A percentile compares a stretch with the other conserved stretches of the same genome.
phyloP scores from a whole-genome alignment of 2,113 vertebrate genomes.

The Callipepla squamata region DNA sequence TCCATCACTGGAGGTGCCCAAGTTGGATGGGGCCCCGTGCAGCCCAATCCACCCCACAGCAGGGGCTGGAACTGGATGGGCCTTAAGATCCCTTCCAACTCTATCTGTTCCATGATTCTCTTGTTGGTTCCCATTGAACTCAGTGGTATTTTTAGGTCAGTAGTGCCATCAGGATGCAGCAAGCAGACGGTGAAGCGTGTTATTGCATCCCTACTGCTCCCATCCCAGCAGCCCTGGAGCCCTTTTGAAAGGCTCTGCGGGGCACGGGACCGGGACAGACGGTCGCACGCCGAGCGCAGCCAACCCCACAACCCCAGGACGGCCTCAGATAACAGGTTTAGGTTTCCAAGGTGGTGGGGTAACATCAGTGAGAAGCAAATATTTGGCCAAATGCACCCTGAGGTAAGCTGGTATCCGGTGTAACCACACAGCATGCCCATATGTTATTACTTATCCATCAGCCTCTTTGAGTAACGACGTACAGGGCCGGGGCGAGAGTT shows the following conservation, averaged over 20 bases:
- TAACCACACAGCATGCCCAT: constrained; percentile 28
- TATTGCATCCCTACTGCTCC: neutral
- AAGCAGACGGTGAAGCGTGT: neutral
- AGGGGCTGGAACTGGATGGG: neutral
- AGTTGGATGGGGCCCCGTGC: no score
- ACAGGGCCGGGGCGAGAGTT: constrained; percentile 14
- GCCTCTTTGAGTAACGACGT: neutral
- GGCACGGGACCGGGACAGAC: neutral
- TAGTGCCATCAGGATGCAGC: neutral
- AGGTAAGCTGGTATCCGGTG: constrained; percentile 21
- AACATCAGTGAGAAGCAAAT: constrained; percentile 57
- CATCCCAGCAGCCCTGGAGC: fast-evolving
- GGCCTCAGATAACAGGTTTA: constrained; percentile 12
- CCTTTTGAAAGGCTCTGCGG: fast-evolving
- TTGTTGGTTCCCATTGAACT: neutral
- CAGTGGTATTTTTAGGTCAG: neutral
- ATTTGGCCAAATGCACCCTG: constrained; percentile 28
- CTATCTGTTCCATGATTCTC: neutral
- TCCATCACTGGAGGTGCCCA: neutral
- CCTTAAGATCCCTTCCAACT: neutral
- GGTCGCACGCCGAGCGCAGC: neutral
- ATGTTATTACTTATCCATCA: constrained; percentile 56
- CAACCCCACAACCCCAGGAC: neutral
- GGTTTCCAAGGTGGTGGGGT: constrained; percentile 25
- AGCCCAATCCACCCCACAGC: neutral